Evolutionary conservation across 64 coral and sea anemone species (phyloP), one percentile per base, ranked within the genome.

Genomic region (Dendronephthya gigantea): DNA sequence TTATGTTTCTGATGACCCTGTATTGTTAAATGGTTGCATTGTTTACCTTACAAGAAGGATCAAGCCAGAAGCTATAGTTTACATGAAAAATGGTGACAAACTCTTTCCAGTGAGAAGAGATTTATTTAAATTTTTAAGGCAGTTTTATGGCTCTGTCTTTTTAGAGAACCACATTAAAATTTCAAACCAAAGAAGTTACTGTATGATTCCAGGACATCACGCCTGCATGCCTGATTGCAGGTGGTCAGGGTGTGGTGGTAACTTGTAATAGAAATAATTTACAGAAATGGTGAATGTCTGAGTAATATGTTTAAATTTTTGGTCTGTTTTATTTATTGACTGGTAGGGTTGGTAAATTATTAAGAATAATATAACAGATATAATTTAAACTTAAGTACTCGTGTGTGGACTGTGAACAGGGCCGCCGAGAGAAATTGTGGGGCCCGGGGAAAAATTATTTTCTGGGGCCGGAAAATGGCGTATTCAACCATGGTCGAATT

Each of bases 161-260:
- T 79, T 79, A 36, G 72, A 79, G 17, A 79, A 79, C 17, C 72
- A 39, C 36, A 79, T 79, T 29, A 79, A 79, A 34, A 12, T 36
- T 15, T 36, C 72, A 79, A 79, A 79, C 29, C 32, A 79, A 34
- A 30, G 72, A 79, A 79, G 36, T 39, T 79, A 79, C 22, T 79
- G 72, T 34, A 33, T 36, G 15, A 79, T 2, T 4, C 72, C 72
- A 12, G 72, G 72, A 17, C 72, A 79, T 79, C 72, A 79, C 37
- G 72, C 72, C 72, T 79, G 72, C 36, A 79, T 79, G 72, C 72
- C 72, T 79, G 72, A 79, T 79, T 79, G 72, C 28, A 79, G 72
- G 32, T 79, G 72, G 72, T 8, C 34, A 36, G 72, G 72, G 27
- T 79, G 72, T 39, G 72, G 72, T 15, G 72, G 72, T 15, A 9